A percentile compares a stretch with the other conserved stretches of the same genome.
These are phyloP conservation scores for Agrotis puta DNA, from an alignment of 2,888 invertebrate species.

Conservation along the genomic window DNA sequence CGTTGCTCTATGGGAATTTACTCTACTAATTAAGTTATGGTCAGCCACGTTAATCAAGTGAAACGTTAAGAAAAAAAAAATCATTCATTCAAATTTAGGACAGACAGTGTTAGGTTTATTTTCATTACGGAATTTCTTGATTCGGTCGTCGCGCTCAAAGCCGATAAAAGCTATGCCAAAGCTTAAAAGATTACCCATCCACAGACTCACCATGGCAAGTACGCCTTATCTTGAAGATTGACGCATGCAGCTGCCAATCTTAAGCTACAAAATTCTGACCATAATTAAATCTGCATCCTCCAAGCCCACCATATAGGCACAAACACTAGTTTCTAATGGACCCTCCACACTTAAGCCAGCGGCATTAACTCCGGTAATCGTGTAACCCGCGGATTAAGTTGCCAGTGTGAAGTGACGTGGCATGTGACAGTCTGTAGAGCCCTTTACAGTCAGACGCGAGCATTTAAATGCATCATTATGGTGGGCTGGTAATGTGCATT, in stretches of 20 bases:
- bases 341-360: conserved; percentile 31
- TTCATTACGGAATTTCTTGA: too few relatives aligned
- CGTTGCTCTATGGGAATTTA: too few relatives aligned
- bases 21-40: too few relatives aligned
- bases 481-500: neutral
- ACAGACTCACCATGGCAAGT: neutral
- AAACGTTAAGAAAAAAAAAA: too few relatives aligned
- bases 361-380: conserved; percentile 47
- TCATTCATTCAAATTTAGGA: too few relatives aligned
- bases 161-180: too few relatives aligned
- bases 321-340: conserved; percentile 6
- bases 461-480: conserved; percentile 27
- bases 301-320: neutral
- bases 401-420: conserved; percentile 37
- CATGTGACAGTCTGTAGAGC: conserved; percentile 41
- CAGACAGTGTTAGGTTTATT: too few relatives aligned
- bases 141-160: too few relatives aligned
- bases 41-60: too few relatives aligned
- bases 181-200: neutral
- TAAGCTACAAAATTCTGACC: too few relatives aligned
- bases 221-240: neutral
- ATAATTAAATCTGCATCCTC: neutral
- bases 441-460: conserved; percentile 13
- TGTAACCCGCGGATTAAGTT: conserved; percentile 31
- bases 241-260: too few relatives aligned